Base-by-base conservation (phyloP, 2,797 vertebrate species). In the Borostomias antarcticus region DNA sequence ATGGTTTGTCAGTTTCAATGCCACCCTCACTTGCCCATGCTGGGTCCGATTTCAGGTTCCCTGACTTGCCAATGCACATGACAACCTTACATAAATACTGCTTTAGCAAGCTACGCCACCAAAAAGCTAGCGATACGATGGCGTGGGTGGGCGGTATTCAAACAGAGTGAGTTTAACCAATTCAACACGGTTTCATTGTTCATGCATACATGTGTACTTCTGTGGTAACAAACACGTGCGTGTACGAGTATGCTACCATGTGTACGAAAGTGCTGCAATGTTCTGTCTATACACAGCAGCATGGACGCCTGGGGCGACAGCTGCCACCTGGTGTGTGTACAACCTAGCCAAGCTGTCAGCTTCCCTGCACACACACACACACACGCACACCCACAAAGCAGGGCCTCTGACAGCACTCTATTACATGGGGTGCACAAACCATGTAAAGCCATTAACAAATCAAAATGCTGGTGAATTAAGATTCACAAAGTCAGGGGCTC, bases 261-360 rank as follows among this genome's bases (percentile, higher is more conserved):
- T 64, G 43, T 29, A 15, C 10, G 26, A 25, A 7, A 25, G 47
- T 13, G 2, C n/a, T 28, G 35, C 33, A 13, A 45, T 62, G 51
- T 33, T 10, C 19, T 48, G 59, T 63, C 56, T 68, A 67, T 68
- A 51, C 66, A 61, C 70, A 68, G 60, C 21, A 52, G 19, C 37
- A n/a, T 19, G 21, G 10, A 59, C 62, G 54, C 71, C 53, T 23
- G 26, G 37, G 60, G 64, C 58, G 51, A 58, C 59, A 69, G 62
- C 47, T 65, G 56, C 56, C 52, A 58, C 43, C 60, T 58, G 67
- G 62, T 33, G 40, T 48, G 19, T 58, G 43, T 13, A 11, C 37
- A 33, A 50, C 3, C 43, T 26, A 21, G 35, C 37, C 19, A 23
- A 45, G 28, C 53, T 47, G 26, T 58, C 13, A 45, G 52, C 28